Evolutionary conservation across 2,888 invertebrate genomes (phyloP), one percentile per base, ranked within the genome.

Genomic region (Metellina segmentata): DNA sequence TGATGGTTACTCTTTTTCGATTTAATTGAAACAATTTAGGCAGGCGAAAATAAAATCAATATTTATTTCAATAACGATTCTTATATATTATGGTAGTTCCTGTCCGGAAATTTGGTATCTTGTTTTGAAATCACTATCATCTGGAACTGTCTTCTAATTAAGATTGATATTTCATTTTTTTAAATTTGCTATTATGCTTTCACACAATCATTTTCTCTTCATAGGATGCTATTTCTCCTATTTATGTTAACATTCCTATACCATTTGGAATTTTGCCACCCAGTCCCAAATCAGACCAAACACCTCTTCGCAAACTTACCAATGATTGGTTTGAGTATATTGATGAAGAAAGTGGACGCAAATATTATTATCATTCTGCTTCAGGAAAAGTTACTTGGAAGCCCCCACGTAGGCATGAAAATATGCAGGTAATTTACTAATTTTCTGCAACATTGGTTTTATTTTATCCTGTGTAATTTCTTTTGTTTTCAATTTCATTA

Each of bases 381-480:
- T 95, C 95, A 34, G 93, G 94, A 6, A 94, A 94, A 92, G 94
- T 94, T 34, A 94, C 95, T 4, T 95, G 95, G 95, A 95, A 95
- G 93, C 95, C 95, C 8, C 95, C 95, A 19, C 74, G 94, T 75
- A 88, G 93, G 11, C 86, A 77, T 74, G 92, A 91, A 83, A 93
- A 91, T 79, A 79, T 88, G 79, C 92, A 93, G 81, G 88, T 92
- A 78, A 70, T 49, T 34, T 34, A 4, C 34, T 34, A 4, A 2
- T 34, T 34, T 34, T 34, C 34, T 34, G 34, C 34, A 34, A 34
- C 34, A 34, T 34, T 34, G 34, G 34, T 34, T 34, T 34, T 34
- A 34, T 34, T 34, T 34, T 34, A 34, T 34, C 4, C 34, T 4
- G n/a, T 34, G 34, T 4, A 34, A 34, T 34, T 34, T 4, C 34